Evolutionary conservation across 2,797 vertebrate genomes (phyloP), one percentile per base, ranked within the genome.

Genomic region (Tiaroga cobitis): DNA sequence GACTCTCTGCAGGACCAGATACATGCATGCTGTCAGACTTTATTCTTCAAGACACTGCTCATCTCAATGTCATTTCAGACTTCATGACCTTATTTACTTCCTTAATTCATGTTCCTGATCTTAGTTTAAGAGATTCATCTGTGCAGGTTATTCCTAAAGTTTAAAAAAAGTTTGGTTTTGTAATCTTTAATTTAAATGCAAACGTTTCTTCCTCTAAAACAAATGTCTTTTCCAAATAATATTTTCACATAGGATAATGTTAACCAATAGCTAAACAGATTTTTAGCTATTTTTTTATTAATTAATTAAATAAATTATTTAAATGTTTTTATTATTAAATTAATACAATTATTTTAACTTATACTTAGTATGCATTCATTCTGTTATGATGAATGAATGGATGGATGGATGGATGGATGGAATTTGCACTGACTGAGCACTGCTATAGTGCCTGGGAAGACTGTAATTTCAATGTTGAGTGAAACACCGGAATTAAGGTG

Each of bases 1-100:
- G 81, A 87, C 83, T 80, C 26, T 15, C 87, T 5, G 56, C 65
- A 78, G 76, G 87, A 26, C 49, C 61, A 83, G 74, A 56, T 41
- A 81, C 67, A 83, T 34, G 67, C 39, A 77, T 54, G 73, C 72
- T 76, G 73, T 74, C 83, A 82, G 6, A 5, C 78, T 73, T 84
- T 81, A 76, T 51, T 77, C 51, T 82, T 29, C 49, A 41, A 82
- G 18, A 81, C 15, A 16, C 37, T 83, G 54, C 63, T 65, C 19
- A 34, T 81, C 65, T 75, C 26, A 80, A 63, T 51, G 54, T 76
- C 21, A 16, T 65, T 82, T 63, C 21, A 82, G 70, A 63, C 29
- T 63, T 73, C 5, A 37, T 63, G n/a, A 67, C 77, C 41, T 67
- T 49, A 32, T 80, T 80, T 34, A 80, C 41, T 46, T 67, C 16